Conservation (phyloP, 2,888 invertebrate species). For the Cephus nigrinus region DNA sequence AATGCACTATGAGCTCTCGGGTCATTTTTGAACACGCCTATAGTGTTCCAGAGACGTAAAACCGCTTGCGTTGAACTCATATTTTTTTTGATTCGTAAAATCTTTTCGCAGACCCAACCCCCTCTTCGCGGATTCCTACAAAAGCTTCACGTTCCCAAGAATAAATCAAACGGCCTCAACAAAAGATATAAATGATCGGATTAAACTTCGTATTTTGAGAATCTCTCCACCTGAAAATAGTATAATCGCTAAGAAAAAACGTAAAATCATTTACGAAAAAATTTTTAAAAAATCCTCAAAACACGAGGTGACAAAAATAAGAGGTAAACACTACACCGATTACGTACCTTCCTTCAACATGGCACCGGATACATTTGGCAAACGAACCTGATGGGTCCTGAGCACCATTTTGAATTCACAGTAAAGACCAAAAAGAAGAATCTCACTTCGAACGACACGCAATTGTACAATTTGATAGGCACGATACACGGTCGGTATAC, state of each 20-base stretch:
- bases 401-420: slow-evolving; percentile 25
- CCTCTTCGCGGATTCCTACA: slow-evolving; percentile 9
- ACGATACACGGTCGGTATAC: not conserved
- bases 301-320: slow-evolving; percentile 2
- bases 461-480: not conserved
- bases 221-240: not conserved
- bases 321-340: not conserved
- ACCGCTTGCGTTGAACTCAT: not conserved
- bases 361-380: slow-evolving; percentile 37
- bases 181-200: slow-evolving; percentile 7
- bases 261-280: not conserved
- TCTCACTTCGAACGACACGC: not conserved
- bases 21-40: too few relatives aligned
- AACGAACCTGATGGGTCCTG: slow-evolving; percentile 23
- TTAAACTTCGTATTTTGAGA: slow-evolving; percentile 8
- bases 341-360: slow-evolving; percentile 42
- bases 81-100: slow-evolving; percentile 1
- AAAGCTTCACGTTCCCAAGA: slow-evolving; percentile 4
- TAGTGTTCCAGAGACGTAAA: too few relatives aligned
- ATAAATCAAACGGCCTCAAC: slow-evolving; percentile 16
- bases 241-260: not conserved
- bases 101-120: slow-evolving; percentile 13
- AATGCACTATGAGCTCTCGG: too few relatives aligned
- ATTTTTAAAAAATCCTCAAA: not conserved
- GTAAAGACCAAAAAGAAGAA: not conserved